These are phyloP conservation scores for Ferrisia virgata DNA, from an alignment of 2,888 invertebrate species.

Conservation along the genomic window DNA sequence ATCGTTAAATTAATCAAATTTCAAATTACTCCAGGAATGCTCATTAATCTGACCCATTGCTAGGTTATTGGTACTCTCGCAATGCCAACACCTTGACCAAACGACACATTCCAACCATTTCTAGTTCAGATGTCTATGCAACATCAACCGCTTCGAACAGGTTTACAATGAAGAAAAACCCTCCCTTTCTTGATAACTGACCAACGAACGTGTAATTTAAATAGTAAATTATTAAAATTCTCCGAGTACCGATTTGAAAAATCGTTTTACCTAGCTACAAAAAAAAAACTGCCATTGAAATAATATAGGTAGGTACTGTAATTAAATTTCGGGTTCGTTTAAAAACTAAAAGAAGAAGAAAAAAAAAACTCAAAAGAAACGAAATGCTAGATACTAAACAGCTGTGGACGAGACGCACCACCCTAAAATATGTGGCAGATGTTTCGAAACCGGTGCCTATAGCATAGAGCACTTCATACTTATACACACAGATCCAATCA, in stretches of 20 bases:
- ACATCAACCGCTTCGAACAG: conserved; percentile 11
- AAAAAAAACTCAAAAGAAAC: not conserved
- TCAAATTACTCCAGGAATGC: not conserved
- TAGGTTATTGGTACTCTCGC: not conserved
- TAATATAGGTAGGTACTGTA: not conserved
- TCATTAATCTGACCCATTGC: not conserved
- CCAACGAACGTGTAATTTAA: not conserved
- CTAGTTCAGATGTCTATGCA: not conserved
- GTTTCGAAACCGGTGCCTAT: conserved; percentile 19
- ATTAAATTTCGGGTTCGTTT: conserved; percentile 11
- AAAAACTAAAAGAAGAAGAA: not conserved
- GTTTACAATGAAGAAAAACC: not conserved
- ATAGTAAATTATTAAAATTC: not conserved
- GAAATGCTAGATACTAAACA: not conserved
- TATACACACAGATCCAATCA: not conserved
- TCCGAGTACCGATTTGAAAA: not conserved
- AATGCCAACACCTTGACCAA: not conserved
- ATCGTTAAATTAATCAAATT: not conserved
- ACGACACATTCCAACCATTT: not conserved
- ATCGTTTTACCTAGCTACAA: not conserved
- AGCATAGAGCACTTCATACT: not conserved
- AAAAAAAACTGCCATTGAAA: not conserved
- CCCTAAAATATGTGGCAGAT: conserved; percentile 9
- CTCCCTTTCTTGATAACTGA: conserved; percentile 14
- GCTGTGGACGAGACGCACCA: conserved; percentile 15